These are phyloP conservation scores for Lynx canadensis DNA, from an alignment of 2,113 vertebrate species.

Conservation along the genomic window DNA sequence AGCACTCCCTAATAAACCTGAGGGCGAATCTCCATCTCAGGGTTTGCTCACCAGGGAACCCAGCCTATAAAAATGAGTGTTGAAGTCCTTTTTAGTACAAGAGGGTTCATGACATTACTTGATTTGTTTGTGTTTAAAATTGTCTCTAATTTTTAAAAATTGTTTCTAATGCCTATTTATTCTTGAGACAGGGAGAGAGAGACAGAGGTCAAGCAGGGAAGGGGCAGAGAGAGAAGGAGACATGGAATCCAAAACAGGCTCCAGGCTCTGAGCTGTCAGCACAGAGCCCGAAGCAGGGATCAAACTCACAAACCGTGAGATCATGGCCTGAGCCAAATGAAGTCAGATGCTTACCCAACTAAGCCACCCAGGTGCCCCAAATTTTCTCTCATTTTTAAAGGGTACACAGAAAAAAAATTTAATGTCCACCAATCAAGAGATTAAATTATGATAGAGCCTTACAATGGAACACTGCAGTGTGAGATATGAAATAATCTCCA, in stretches of 20 bases:
- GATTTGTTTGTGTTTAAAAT: not conserved
- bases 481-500: not conserved
- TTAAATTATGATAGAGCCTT: not conserved
- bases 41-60: not conserved
- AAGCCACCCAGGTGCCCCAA: not conserved
- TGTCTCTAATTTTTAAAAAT: not conserved
- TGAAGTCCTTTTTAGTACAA: not conserved
- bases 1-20: not conserved
- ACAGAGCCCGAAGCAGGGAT: too few relatives aligned
- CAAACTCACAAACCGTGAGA: too few relatives aligned
- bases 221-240: too few relatives aligned
- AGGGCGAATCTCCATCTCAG: not conserved
- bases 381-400: not conserved
- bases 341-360: too few relatives aligned
- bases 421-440: not conserved
- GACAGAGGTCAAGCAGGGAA: too few relatives aligned
- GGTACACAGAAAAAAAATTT: not conserved
- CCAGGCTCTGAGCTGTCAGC: too few relatives aligned
- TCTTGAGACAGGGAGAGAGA: too few relatives aligned
- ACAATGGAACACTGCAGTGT: not conserved
- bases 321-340: too few relatives aligned
- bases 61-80: not conserved
- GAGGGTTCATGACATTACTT: not conserved
- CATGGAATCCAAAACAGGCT: too few relatives aligned
- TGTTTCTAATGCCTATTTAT: too few relatives aligned